phyloP scores from a whole-genome alignment of 2,888 invertebrate species.

The Entomobrya proxima region DNA sequence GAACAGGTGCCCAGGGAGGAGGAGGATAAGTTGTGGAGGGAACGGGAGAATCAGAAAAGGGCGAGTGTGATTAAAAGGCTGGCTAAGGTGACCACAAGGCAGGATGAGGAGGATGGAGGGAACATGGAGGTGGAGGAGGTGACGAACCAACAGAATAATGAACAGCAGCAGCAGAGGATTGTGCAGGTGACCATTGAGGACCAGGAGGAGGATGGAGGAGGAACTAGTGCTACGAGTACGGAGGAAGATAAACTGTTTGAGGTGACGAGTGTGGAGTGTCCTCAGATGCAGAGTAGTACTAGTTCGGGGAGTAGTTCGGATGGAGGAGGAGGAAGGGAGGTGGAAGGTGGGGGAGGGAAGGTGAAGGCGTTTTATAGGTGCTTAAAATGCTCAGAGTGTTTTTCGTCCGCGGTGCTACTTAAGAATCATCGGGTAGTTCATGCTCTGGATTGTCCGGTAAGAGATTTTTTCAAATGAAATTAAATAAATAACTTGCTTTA shows the following conservation, averaged over 20 bases:
- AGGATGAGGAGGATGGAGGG: background rate
- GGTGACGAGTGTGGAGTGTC: too few species aligned
- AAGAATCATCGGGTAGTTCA: constrained; percentile 50
- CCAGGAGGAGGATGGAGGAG: too few species aligned
- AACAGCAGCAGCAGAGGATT: too few species aligned
- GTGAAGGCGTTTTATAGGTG: constrained; percentile 38
- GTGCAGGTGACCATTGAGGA: too few species aligned
- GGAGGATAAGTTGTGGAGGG: background rate
- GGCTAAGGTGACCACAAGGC: background rate
- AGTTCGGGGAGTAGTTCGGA: background rate
- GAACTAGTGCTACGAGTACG: background rate
- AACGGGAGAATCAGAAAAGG: background rate
- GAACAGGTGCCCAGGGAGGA: background rate
- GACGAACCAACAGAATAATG: too few species aligned
- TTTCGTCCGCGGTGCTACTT: constrained; percentile 45
- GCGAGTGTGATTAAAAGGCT: background rate
- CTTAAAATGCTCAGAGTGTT: constrained; percentile 31
- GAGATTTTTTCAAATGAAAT: background rate
- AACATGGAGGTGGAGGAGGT: too few species aligned
- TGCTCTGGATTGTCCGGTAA: constrained; percentile 48
- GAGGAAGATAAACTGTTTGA: background rate
- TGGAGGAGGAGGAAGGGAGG: background rate
- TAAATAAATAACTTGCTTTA: background rate
- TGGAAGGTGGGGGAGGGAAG: background rate
- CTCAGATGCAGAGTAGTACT: too few species aligned